A percentile compares a stretch with the other conserved stretches of the same genome.
These are phyloP conservation scores for Clostera curtula DNA, from an alignment of 2,888 invertebrate genomes.

Conservation along the genomic window DNA sequence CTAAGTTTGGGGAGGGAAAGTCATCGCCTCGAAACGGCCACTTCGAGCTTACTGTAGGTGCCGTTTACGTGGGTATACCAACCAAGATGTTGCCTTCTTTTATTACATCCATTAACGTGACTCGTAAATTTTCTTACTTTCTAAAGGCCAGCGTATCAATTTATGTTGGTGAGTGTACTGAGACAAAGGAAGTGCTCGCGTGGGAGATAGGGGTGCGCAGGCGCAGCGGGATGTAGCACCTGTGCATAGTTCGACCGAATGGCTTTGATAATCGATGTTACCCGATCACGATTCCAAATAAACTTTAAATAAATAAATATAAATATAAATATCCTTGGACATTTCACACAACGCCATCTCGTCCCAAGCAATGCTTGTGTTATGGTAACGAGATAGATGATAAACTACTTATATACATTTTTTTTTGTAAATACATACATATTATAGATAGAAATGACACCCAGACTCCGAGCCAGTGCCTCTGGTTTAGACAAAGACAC, in stretches of 20 bases:
- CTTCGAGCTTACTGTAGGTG: no score
- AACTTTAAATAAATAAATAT: neutral
- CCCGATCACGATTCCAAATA: neutral
- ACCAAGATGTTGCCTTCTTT: neutral
- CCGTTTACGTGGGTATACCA: no score
- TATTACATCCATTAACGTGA: neutral
- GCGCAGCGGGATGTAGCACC: conserved; percentile 29
- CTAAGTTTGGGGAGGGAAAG: no score
- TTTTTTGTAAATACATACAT: no score
- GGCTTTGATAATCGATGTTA: conserved; percentile 29
- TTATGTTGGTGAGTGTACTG: conserved; percentile 8
- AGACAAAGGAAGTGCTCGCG: conserved; percentile 35
- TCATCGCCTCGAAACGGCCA: no score
- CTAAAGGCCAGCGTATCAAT: conserved; percentile 3
- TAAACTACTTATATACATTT: no score
- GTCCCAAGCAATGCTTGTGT: no score
- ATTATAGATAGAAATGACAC: no score
- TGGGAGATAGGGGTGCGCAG: conserved; percentile 35
- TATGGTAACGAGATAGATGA: no score
- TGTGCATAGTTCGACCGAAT: conserved; percentile 24
- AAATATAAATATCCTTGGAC: neutral
- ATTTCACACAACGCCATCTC: neutral
- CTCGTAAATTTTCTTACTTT: no score
- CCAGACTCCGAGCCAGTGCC: no score
- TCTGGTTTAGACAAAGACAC: no score